Base-by-base conservation (phyloP, 2,797 vertebrate species). In the Bucorvus abyssinicus region DNA sequence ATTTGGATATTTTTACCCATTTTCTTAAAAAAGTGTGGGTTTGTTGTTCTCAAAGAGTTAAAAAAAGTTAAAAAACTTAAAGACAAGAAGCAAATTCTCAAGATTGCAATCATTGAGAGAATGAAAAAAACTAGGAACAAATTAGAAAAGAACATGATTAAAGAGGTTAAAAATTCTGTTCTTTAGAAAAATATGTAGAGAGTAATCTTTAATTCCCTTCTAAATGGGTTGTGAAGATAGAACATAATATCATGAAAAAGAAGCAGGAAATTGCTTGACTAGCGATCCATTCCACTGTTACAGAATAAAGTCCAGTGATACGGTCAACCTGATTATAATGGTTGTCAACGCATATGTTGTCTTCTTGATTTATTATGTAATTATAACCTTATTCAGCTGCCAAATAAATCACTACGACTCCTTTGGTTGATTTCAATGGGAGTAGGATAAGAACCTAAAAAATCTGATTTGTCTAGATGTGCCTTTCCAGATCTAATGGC, bases 11-110 rank as follows among this genome's bases (percentile, higher is more conserved):
- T 71, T 71, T n/a, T 77, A 40, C 5, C 73, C 0, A 44, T 61
- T 73, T 77, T 4, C 9, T 32, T 60, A 2, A 30, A 60, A 69
- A 44, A n/a, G 32, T 18, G 4, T 20, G 2, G 5, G 0, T 2
- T 14, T 40, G 38, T 40, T 40, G 10, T 70, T 14, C 26, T 63
- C 12, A 19, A 68, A 60, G 5, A 55, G 13, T 84, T 40, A 18
- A 73, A 29, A 49, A 21, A 57, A 17, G 5, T 34, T 20, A 10
- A 44, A 68, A 77, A 87, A 11, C 4, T 59, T 42, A 22, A 52
- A 32, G 7, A 20, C 7, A 47, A 52, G 12, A 67, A 56, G 16
- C 10, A 87, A 78, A 45, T 75, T 42, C 10, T 63, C 16, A 73
- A 49, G 10, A 34, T 21, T 34, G 3, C 5, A 30, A 38, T 24